Evolutionary conservation across 1,140 invertebrate species (phyloP).

Genomic region (Lineus longissimus): DNA sequence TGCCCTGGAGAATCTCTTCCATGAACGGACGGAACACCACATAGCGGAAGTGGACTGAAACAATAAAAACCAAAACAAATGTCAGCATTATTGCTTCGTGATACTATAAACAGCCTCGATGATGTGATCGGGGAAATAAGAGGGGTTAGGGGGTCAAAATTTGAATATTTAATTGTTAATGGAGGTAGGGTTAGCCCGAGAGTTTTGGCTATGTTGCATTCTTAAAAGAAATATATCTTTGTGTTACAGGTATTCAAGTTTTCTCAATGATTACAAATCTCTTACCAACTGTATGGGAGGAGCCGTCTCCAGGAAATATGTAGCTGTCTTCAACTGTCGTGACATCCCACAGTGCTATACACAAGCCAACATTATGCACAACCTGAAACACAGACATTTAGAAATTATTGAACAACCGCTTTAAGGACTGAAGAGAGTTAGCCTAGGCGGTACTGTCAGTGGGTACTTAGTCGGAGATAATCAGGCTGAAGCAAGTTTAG

Average conservation of each 20-base stretch:
- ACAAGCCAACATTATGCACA: conserved; percentile 85
- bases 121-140: too few species aligned
- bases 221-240: too few species aligned
- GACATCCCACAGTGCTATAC: conserved; percentile 87
- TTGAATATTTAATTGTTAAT: not conserved
- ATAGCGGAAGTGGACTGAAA: conserved; percentile 78
- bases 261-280: too few species aligned
- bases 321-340: conserved; percentile 80
- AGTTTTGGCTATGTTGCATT: too few species aligned
- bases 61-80: conserved; percentile 18
- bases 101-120: too few species aligned
- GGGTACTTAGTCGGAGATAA: too few species aligned
- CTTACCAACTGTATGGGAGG: conserved; percentile 77
- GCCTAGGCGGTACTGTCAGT: not conserved
- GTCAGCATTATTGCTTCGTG: too few species aligned
- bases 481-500: too few species aligned
- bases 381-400: conserved; percentile 68
- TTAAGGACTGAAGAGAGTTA: not conserved
- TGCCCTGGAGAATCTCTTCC: conserved; percentile 87
- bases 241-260: too few species aligned
- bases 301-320: conserved; percentile 89
- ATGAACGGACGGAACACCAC: conserved; percentile 89
- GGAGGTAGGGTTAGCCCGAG: too few species aligned
- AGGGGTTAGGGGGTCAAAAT: too few species aligned
- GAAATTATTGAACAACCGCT: not conserved